Base-by-base conservation (phyloP, 2,113 vertebrate species). In the Crypturellus undulatus region DNA sequence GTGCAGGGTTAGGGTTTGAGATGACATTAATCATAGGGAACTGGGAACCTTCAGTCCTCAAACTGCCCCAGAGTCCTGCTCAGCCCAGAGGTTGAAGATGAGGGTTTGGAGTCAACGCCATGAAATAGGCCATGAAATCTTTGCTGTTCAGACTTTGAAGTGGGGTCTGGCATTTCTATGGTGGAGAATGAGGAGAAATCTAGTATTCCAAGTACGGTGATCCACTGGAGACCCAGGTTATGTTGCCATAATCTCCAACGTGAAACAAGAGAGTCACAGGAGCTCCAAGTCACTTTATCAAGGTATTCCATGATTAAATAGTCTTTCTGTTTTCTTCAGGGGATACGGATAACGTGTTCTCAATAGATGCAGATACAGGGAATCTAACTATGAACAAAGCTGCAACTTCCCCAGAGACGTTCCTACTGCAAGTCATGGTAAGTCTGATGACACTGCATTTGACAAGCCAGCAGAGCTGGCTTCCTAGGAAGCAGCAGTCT, bases 381-480 rank as follows among this genome's bases (percentile, higher is more conserved):
- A 98, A 98, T 83, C 97, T 99, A 90, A 98, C 98, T 12, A 99
- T 99, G 98, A 93, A 96, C 9, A 98, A 98, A 93, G 87, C 89
- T 67, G 98, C 96, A 16, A 97, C 98, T 54, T 96, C 98, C 4
- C 38, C 97, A 21, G 98, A 96, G 5, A 95, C 97, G 0, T 97
- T 98, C 83, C 84, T 95, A 1, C 87, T 99, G 73, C 98, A 98
- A 21, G 94, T 99, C 64, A 96, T 99, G 98, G 99, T 99, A 97
- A 98, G 97, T 90, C 62, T 60, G 69, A 34, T 63, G 67, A 22
- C 36, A 21, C 2, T 28, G 26, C 47, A 83, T 59, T 19, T 45
- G 47, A 12, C 22, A 16, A 12, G 6, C 17, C 40, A 64, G n/a
- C 28, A 51, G 3, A 51, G 28, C 22, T 81, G 43, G 40, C 84